Conservation (phyloP, 2,113 vertebrate genomes). For the Oryctolagus cuniculus region DNA sequence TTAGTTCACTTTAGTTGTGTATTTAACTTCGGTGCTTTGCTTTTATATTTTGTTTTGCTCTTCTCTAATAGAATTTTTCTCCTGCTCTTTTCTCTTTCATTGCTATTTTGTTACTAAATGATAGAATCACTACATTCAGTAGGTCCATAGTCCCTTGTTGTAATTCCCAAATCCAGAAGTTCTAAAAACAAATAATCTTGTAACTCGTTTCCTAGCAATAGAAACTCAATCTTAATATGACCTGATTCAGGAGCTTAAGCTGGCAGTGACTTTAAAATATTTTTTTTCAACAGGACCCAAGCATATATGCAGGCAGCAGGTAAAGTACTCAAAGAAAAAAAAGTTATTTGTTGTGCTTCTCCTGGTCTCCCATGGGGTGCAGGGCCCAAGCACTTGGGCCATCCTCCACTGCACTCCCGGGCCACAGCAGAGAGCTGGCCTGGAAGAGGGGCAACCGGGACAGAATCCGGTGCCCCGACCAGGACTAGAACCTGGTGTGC, state of each 20-base stretch:
- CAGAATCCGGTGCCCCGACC: no score
- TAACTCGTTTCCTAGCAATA: neutral
- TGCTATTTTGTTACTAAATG: neutral
- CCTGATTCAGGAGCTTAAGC: neutral
- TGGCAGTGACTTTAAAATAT: neutral
- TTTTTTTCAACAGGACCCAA: neutral
- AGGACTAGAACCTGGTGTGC: no score
- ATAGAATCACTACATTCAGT: neutral
- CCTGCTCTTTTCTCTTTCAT: no score
- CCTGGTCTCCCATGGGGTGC: no score
- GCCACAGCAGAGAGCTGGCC: no score
- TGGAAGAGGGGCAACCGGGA: no score
- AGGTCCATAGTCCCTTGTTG: neutral
- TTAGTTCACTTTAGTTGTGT: no score
- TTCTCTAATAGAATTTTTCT: no score
- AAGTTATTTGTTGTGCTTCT: neutral
- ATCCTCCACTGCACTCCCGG: no score
- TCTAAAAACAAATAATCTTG: neutral
- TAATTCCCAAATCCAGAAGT: neutral
- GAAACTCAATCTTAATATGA: neutral
- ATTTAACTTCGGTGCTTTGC: no score
- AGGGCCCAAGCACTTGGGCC: no score
- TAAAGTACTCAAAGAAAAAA: neutral
- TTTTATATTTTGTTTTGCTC: no score
- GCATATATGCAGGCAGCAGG: neutral